Conservation (phyloP, 2,113 vertebrate species). For the Sylvietta virens region DNA sequence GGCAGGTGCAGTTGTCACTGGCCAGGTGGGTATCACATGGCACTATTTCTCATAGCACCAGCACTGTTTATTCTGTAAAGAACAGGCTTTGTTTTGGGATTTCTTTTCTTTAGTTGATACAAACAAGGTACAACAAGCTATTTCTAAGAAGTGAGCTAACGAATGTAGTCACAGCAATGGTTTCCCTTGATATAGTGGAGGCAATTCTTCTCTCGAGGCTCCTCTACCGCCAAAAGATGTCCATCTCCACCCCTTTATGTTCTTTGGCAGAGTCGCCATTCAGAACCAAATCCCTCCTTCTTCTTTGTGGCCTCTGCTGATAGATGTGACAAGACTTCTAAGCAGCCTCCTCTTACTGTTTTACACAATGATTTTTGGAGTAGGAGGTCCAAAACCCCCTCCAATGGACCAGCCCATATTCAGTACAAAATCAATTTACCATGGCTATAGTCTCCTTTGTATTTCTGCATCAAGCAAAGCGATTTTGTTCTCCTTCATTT, state of each 20-base stretch:
- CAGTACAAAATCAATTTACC: constrained; percentile 70
- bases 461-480: constrained; percentile 36
- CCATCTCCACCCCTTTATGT: constrained; percentile 49
- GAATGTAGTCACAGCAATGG: background rate
- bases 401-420: constrained; percentile 57
- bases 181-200: background rate
- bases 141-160: background rate
- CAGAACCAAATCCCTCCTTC: constrained; percentile 48
- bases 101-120: background rate
- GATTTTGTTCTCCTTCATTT: constrained; percentile 27
- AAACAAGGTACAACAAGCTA: background rate
- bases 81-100: background rate
- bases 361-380: constrained; percentile 60
- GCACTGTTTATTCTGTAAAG: background rate
- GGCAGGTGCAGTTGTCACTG: background rate
- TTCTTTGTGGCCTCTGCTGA: constrained; percentile 37
- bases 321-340: constrained; percentile 72
- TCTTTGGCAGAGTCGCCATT: constrained; percentile 66
- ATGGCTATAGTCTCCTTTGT: constrained; percentile 55
- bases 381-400: constrained; percentile 55
- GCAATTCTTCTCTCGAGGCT: constrained; percentile 36
- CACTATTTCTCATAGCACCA: background rate
- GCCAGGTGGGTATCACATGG: background rate
- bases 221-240: constrained; percentile 43
- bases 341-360: constrained; percentile 64